Evolutionary conservation across 2,113 vertebrate species (phyloP).

Genomic region (Synodontis membranacea): DNA sequence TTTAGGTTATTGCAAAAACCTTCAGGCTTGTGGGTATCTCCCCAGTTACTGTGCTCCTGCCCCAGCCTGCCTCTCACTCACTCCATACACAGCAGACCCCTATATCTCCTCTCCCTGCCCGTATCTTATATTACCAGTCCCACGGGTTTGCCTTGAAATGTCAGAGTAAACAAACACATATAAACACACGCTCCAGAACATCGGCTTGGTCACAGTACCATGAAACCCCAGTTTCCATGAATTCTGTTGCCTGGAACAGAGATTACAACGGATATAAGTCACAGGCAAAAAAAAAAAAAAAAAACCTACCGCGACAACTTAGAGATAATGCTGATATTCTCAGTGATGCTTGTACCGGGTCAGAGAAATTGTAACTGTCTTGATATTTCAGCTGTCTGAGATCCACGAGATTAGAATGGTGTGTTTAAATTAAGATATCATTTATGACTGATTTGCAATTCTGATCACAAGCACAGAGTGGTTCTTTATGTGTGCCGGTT

Average conservation of each 20-base stretch:
- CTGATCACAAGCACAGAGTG: background rate
- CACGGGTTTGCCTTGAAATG: constrained; percentile 53
- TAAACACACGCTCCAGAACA: constrained; percentile 28
- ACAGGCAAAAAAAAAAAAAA: constrained; percentile 7
- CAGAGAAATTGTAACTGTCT: constrained; percentile 33
- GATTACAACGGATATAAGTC: constrained; percentile 32
- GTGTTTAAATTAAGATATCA: background rate
- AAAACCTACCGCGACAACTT: background rate
- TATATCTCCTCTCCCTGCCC: constrained; percentile 41
- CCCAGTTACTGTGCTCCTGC: constrained; percentile 27
- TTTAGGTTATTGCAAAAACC: background rate
- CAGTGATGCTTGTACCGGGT: constrained; percentile 18
- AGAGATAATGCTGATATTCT: constrained; percentile 20
- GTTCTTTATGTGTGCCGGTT: background rate
- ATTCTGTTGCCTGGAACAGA: constrained; percentile 40
- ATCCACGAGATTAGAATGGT: constrained; percentile 21
- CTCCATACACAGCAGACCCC: constrained; percentile 40
- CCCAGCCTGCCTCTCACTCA: constrained; percentile 46
- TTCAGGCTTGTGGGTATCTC: constrained; percentile 20
- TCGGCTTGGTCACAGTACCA: constrained; percentile 27
- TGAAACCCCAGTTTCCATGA: constrained; percentile 21
- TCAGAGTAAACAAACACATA: constrained; percentile 37
- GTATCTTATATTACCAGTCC: constrained; percentile 45
- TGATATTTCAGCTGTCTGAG: constrained; percentile 36
- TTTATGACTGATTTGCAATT: background rate